These are phyloP conservation scores for Ptyas mucosa DNA, from an alignment of 2,113 vertebrate species.

Conservation along the genomic window DNA sequence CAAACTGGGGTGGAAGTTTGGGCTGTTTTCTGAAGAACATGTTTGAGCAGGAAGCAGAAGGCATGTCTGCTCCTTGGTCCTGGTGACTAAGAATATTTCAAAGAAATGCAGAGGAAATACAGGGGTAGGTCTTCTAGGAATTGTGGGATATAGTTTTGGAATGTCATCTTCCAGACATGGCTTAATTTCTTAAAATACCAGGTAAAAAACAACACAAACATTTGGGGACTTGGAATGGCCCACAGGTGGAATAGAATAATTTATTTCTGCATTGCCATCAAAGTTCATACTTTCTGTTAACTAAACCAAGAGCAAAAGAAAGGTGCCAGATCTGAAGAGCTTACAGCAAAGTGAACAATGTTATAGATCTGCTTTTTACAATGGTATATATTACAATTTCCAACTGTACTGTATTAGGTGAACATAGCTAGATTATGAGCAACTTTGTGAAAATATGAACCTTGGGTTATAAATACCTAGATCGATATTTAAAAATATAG, in stretches of 20 bases:
- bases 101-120: background rate
- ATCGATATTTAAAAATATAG: background rate
- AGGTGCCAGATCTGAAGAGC: background rate
- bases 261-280: background rate
- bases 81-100: conserved; percentile 2
- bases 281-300: background rate
- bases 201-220: background rate
- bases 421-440: background rate
- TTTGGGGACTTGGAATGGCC: background rate
- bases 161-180: background rate
- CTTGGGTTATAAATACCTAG: background rate
- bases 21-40: background rate
- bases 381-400: background rate
- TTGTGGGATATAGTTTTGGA: background rate
- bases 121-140: background rate
- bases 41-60: conserved; percentile 1
- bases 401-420: background rate
- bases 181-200: background rate
- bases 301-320: background rate
- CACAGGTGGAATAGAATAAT: background rate
- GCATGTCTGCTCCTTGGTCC: background rate
- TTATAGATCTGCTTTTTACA: background rate
- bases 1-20: background rate
- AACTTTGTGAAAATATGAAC: background rate
- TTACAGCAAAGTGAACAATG: background rate